phyloP scores from a whole-genome alignment of 2,113 vertebrate species.

The Noturus placidus region DNA sequence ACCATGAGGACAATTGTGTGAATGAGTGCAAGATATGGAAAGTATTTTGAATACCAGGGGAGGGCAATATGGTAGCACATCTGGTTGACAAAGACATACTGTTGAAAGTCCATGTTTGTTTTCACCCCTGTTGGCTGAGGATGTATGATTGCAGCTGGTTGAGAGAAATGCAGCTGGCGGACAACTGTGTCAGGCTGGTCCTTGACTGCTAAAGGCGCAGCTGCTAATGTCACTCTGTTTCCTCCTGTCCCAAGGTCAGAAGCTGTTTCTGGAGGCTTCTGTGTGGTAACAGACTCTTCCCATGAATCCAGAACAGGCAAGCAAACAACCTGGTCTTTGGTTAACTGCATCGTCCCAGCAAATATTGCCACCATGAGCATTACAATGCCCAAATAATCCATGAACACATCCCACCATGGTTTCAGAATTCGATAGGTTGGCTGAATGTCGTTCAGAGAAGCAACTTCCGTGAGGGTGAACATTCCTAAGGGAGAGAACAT shows the following conservation, averaged over 20 bases:
- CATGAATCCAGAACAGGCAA: conserved; percentile 85
- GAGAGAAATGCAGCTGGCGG: conserved; percentile 67
- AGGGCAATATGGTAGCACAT: conserved; percentile 98
- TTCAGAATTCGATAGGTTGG: conserved; percentile 97
- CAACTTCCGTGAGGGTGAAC: conserved; percentile 99
- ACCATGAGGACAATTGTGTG: conserved; percentile 98
- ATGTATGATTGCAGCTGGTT: conserved; percentile 66
- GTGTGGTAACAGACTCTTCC: conserved; percentile 58
- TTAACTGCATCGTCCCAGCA: conserved; percentile 98
- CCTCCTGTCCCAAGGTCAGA: conserved; percentile 65
- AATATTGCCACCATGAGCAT: conserved; percentile 99
- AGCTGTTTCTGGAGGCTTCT: conserved; percentile 52
- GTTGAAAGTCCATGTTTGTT: conserved; percentile 97
- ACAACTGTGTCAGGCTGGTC: conserved; percentile 71
- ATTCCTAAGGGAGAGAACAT: conserved; percentile 82
- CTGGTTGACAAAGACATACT: conserved; percentile 99
- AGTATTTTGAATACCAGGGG: conserved; percentile 99
- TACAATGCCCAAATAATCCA: conserved; percentile 96
- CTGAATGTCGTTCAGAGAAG: conserved; percentile 96
- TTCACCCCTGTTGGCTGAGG: conserved; percentile 80
- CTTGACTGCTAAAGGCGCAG: conserved; percentile 71
- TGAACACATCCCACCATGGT: conserved; percentile 99
- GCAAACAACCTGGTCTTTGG: conserved; percentile 98
- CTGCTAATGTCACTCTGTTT: conserved; percentile 68
- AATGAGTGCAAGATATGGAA: conserved; percentile 96